Conservation (phyloP, 2,797 vertebrate species). For the Knipowitschia caucasica region DNA sequence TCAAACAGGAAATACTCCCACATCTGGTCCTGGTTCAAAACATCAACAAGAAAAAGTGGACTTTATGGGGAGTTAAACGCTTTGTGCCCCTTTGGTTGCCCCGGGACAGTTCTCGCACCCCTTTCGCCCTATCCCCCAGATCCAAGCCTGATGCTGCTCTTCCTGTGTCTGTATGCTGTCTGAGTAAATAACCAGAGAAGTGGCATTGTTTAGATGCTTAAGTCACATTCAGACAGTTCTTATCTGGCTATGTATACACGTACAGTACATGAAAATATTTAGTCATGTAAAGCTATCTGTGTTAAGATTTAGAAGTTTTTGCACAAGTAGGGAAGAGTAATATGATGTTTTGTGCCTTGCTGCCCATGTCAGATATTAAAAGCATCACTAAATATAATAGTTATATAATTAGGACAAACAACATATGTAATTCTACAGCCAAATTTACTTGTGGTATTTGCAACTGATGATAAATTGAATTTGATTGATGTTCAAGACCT, state of each 20-base stretch:
- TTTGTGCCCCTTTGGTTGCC: constrained; percentile 49
- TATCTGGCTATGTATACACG: constrained; percentile 32
- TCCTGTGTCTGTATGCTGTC: constrained; percentile 36
- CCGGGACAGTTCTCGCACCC: constrained; percentile 29
- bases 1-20: constrained; percentile 77
- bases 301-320: constrained; percentile 21
- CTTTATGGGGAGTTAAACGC: constrained; percentile 68
- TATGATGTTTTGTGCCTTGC: too few species aligned
- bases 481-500: too few species aligned
- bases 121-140: background rate
- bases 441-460: too few species aligned
- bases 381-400: too few species aligned
- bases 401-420: too few species aligned
- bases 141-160: constrained; percentile 14
- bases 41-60: constrained; percentile 72
- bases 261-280: constrained; percentile 15
- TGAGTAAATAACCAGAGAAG: constrained; percentile 46
- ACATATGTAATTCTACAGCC: too few species aligned
- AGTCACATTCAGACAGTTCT: constrained; percentile 36
- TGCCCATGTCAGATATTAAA: too few species aligned
- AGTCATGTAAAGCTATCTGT: constrained; percentile 19
- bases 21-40: constrained; percentile 78
- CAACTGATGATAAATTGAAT: too few species aligned
- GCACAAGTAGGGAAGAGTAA: too few species aligned
- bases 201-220: constrained; percentile 38